Evolutionary conservation across 92 coral and sea anemone genomes (phyloP), one percentile per base, ranked within the genome.

Genomic region (Phenganax stokvisi): DNA sequence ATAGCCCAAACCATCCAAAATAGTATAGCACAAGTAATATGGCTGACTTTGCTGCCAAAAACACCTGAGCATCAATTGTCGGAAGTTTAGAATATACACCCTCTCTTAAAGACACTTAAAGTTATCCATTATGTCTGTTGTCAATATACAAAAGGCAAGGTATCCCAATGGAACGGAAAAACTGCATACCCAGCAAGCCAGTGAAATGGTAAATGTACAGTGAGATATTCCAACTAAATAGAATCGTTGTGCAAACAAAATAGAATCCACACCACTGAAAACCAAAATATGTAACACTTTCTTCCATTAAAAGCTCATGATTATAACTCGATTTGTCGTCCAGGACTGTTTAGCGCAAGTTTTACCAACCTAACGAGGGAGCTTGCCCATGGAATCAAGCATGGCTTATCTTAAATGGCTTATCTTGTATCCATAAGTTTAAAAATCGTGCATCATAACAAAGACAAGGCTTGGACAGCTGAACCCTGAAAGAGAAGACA

Each of bases 191-290:
- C 76, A 85, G 4, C 8, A 88, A 74, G 13, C 91, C 91, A 20
- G 89, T 90, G 13, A 87, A 30, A 54, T 85, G 92, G 64, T 78
- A 85, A 0, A 87, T 56, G 56, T 51, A 82, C 86, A 75, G 27
- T 82, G 76, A 66, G 64, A 63, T 53, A 86, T 87, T 87, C 92
- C 81, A 30, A 89, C 83, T 65, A 89, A 89, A 28, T 86, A 89
- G 58, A 86, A 54, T 10, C 76, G 80, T 68, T 84, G 81, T 15
- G 84, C 75, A 12, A 75, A 56, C 54, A 85, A 82, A 71, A n/a
- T 81, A 20, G 88, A 86, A 88, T 2, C 89, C 89, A 55, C 76
- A 81, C 89, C 89, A 87, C 67, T 83, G 87, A 51, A 85, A 59
- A 0, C 87, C 87, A 80, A 87, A 89, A 55, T 54, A 89, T 0